These are phyloP conservation scores for Drosophila simulans DNA, from an alignment of 1,140 invertebrate species.

Conservation along the genomic window DNA sequence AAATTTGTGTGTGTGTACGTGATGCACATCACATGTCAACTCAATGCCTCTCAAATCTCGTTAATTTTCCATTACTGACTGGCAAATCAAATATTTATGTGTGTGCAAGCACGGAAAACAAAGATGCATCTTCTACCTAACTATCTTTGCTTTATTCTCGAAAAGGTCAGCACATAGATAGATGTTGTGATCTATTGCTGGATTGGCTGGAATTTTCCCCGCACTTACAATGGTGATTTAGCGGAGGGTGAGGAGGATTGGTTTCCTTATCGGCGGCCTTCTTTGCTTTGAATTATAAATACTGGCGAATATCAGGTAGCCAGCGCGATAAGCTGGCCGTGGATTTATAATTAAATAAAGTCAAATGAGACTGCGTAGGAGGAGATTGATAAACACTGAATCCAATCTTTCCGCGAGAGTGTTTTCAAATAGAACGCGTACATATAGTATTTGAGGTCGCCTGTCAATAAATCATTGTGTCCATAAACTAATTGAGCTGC, in stretches of 20 bases:
- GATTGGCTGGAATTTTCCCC: constrained; percentile 42
- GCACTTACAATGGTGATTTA: constrained; percentile 5
- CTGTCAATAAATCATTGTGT: constrained; percentile 56
- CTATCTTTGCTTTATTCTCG: background rate
- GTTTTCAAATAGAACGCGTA: background rate
- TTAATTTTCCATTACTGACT: constrained; percentile 38
- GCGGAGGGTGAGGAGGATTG: constrained; percentile 1
- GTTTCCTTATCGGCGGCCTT: constrained; percentile 59
- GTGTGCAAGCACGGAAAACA: constrained; percentile 11
- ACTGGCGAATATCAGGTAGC: constrained; percentile 58
- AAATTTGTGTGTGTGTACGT: constrained; percentile 20
- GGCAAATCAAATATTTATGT: constrained; percentile 32
- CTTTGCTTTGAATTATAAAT: constrained; percentile 54
- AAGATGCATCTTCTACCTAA: constrained; percentile 22
- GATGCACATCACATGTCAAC: constrained; percentile 27
- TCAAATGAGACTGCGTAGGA: constrained; percentile 1
- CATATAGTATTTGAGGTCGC: constrained; percentile 25
- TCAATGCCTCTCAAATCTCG: constrained; percentile 4
- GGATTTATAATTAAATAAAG: constrained; percentile 56
- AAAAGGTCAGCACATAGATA: constrained; percentile 21
- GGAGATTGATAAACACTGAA: constrained; percentile 6
- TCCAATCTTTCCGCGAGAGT: background rate
- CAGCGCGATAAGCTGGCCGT: constrained; percentile 43
- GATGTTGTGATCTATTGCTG: constrained; percentile 1
- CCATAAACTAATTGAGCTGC: constrained; percentile 63